Conservation (phyloP, 23 tunicate species). For the Halocynthia roretzi region DNA sequence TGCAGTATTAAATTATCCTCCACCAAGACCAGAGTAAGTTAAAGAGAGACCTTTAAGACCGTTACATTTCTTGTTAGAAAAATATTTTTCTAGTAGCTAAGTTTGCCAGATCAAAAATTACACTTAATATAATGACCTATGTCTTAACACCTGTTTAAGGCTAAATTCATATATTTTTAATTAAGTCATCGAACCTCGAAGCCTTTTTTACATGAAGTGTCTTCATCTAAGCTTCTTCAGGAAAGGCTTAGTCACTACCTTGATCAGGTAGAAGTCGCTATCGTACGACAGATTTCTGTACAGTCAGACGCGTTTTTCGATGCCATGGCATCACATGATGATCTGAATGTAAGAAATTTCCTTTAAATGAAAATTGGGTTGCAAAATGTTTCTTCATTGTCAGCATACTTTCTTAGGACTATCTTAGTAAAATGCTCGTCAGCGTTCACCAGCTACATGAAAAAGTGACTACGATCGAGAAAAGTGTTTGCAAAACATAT, state of each 20-base stretch:
- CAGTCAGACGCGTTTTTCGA: conserved; percentile 87
- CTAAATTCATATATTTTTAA: too few relatives aligned
- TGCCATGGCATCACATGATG: conserved; percentile 86
- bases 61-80: not conserved
- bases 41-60: not conserved
- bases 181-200: too few relatives aligned
- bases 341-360: conserved; percentile 38
- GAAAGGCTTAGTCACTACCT: conserved; percentile 77
- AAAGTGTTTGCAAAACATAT: not conserved
- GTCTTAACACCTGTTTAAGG: not conserved
- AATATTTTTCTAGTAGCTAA: conserved; percentile 8
- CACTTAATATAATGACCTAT: not conserved
- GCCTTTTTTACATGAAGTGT: not conserved
- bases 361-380: too few relatives aligned
- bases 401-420: too few relatives aligned
- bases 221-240: conserved; percentile 61
- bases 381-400: too few relatives aligned
- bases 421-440: not conserved
- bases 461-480: not conserved
- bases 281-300: conserved; percentile 75
- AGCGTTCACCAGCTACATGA: not conserved
- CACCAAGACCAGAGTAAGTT: not conserved
- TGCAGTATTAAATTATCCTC: conserved; percentile 4
- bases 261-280: conserved; percentile 86
- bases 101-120: not conserved